Evolutionary conservation across 2,888 invertebrate genomes (phyloP), one percentile per base, ranked within the genome.

Genomic region (Volucella zonaria): DNA sequence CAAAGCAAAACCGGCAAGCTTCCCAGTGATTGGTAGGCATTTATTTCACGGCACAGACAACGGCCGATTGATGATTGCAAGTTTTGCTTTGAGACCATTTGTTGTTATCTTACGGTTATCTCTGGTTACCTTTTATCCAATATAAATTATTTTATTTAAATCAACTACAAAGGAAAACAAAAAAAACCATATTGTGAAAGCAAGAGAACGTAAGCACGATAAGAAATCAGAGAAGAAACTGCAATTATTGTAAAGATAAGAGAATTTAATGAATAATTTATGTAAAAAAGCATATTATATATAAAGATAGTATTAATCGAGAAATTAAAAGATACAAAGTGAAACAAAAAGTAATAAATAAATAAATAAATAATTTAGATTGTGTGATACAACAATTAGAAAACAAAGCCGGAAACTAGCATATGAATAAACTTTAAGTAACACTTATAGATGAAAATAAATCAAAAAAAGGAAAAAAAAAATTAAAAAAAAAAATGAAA

Each of bases 181-280:
- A 52, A 45, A 38, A 18, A 45, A 38, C 40, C 54, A 45, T 73
- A 62, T 61, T 54, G 52, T 73, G 18, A 47, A 51, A 15, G 38
- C 8, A 54, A 49, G 12, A 40, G 52, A 23, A 74, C 23, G 15
- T 47, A 49, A 42, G n/a, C 1, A 43, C 15, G 23, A 52, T 31
- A 67, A 42, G 12, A 51, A 56, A 66, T 42, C 38, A 43, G 47
- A 80, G 38, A 62, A 49, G 45, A 68, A 75, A 71, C 56, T 58
- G 75, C 75, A 83, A 83, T 79, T 79, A 83, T 83, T 83, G 79
- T 79, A 71, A 78, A 75, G 78, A 66, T 70, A 75, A 66, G 47
- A 61, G 67, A 77, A 67, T 66, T 66, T 59, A 56, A 49, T 61
- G 40, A 73, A 54, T 14, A 73, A 62, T 45, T 70, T 78, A 59